phyloP scores from a whole-genome alignment of 2,113 vertebrate species.

The Cichladusa arquata region DNA sequence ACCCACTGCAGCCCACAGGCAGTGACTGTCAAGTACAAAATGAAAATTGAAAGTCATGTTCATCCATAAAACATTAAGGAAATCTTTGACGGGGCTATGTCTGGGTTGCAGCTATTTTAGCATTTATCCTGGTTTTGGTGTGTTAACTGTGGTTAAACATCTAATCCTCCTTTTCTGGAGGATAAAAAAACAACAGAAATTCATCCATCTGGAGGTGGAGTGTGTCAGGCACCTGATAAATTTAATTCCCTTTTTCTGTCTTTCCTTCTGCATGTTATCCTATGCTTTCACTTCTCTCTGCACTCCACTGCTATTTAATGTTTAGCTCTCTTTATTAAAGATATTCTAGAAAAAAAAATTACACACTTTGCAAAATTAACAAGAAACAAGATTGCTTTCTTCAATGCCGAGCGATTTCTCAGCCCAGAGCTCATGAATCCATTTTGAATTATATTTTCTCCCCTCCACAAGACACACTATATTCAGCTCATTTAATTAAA shows the following conservation, averaged over 20 bases:
- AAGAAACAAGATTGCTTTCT: background rate
- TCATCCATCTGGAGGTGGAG: background rate
- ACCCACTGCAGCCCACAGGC: background rate
- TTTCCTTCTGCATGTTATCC: background rate
- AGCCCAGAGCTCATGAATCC: slow-evolving; percentile 5
- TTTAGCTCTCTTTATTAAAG: background rate
- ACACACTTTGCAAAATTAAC: background rate
- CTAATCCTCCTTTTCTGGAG: background rate
- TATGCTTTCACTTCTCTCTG: background rate
- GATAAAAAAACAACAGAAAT: background rate
- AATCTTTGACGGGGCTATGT: background rate
- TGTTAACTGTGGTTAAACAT: background rate
- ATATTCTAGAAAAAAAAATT: background rate
- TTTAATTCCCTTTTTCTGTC: background rate
- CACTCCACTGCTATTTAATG: background rate
- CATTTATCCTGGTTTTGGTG: background rate
- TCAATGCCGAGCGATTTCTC: background rate
- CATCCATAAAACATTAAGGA: background rate
- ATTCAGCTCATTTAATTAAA: slow-evolving; percentile 69
- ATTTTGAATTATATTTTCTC: slow-evolving; percentile 2
- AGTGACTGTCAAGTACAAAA: background rate
- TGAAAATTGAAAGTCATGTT: background rate
- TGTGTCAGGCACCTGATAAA: background rate
- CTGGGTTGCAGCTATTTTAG: background rate
- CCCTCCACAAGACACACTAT: background rate